Evolutionary conservation across 2,113 vertebrate genomes (phyloP).

Genomic region (Pleuronectes platessa): DNA sequence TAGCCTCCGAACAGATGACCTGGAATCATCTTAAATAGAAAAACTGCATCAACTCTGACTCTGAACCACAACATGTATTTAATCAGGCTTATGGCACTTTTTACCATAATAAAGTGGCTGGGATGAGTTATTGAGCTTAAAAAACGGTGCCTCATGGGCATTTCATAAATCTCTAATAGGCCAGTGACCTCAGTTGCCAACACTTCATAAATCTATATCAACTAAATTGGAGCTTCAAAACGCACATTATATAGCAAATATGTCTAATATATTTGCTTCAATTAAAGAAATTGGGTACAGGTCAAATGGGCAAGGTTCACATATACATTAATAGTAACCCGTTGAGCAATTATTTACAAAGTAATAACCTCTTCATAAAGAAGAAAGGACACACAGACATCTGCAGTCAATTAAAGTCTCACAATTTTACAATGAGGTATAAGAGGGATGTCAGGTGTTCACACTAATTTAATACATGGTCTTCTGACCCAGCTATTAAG

Average conservation of each 20-base stretch:
- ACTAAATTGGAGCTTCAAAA: slow-evolving; percentile 76
- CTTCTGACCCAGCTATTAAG: slow-evolving; percentile 58
- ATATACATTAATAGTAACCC: slow-evolving; percentile 67
- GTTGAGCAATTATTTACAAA: slow-evolving; percentile 79
- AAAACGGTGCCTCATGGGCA: slow-evolving; percentile 70
- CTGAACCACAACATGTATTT: slow-evolving; percentile 61
- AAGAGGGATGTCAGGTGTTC: slow-evolving; percentile 75
- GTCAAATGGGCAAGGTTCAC: slow-evolving; percentile 72
- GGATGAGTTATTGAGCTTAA: slow-evolving; percentile 78
- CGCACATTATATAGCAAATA: slow-evolving; percentile 63
- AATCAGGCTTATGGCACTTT: slow-evolving; percentile 69
- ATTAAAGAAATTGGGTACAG: slow-evolving; percentile 66
- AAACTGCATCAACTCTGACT: slow-evolving; percentile 39
- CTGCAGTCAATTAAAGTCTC: slow-evolving; percentile 74
- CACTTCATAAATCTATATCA: slow-evolving; percentile 83
- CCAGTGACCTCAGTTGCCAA: slow-evolving; percentile 75
- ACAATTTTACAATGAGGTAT: slow-evolving; percentile 74
- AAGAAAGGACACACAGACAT: slow-evolving; percentile 71
- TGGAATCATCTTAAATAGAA: slow-evolving; percentile 41
- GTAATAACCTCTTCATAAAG: slow-evolving; percentile 77
- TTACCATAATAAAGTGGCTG: slow-evolving; percentile 63
- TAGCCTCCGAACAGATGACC: slow-evolving; percentile 30
- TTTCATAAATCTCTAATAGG: slow-evolving; percentile 83
- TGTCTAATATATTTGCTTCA: slow-evolving; percentile 66
- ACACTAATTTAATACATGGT: slow-evolving; percentile 66